Evolutionary conservation across 53 echinoderm and acorn worm species (phyloP).

Genomic region (Hippasteria phrygiana): DNA sequence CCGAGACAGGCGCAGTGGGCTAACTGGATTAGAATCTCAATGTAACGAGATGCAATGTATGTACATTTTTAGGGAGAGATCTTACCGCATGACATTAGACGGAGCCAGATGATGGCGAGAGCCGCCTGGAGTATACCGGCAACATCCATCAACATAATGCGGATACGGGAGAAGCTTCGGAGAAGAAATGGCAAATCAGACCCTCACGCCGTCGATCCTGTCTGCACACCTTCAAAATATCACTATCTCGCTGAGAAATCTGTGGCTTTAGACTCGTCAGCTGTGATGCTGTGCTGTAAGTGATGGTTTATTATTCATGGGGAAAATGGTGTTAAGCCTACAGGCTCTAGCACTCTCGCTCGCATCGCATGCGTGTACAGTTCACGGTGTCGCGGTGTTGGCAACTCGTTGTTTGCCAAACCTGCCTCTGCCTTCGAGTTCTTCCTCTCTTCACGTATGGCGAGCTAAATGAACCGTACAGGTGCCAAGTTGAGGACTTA

Average conservation of each 20-base stretch:
- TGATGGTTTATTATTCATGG: constrained; percentile 3
- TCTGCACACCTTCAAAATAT: not conserved
- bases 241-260: not conserved
- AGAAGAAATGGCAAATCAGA: not conserved
- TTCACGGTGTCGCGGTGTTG: not conserved
- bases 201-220: not conserved
- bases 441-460: not conserved
- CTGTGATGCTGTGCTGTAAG: not conserved
- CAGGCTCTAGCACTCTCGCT: not conserved
- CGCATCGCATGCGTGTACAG: not conserved
- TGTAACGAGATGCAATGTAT: not conserved
- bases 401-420: not conserved
- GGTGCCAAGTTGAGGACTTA: not conserved
- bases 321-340: not conserved
- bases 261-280: constrained; percentile 2
- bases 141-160: constrained; percentile 29
- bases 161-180: not conserved
- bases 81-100: constrained; percentile 64
- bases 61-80: not conserved
- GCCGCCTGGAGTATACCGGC: constrained; percentile 26
- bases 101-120: constrained; percentile 47
- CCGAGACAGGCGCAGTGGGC: not conserved
- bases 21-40: constrained; percentile 33
- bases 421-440: not conserved
- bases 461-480: constrained; percentile 30